Conservation (phyloP, 2,888 invertebrate genomes). For the Drosophila helvetica region DNA sequence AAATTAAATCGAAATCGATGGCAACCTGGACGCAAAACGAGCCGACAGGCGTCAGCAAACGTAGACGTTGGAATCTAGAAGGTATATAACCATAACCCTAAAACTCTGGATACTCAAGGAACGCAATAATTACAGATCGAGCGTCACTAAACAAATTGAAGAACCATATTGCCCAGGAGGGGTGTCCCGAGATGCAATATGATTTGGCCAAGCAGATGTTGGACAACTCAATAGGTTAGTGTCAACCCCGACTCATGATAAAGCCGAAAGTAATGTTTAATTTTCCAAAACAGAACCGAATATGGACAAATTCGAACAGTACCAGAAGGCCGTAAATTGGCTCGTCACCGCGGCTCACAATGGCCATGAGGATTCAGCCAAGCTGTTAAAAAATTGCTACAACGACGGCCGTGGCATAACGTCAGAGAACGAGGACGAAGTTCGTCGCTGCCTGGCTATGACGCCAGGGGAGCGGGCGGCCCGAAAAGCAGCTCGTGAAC, state of each 20-base stretch:
- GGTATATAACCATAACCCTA: conserved; percentile 57
- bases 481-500: conserved; percentile 92
- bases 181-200: conserved; percentile 95
- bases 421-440: conserved; percentile 89
- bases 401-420: conserved; percentile 91
- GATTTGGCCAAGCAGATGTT: conserved; percentile 93
- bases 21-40: conserved; percentile 83
- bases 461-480: conserved; percentile 94
- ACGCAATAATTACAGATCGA: conserved; percentile 74
- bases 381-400: conserved; percentile 86
- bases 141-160: conserved; percentile 84
- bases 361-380: conserved; percentile 94
- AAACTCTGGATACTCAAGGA: not conserved
- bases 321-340: conserved; percentile 94
- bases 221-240: conserved; percentile 90
- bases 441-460: conserved; percentile 91
- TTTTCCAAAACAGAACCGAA: conserved; percentile 68
- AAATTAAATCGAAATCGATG: conserved; percentile 62
- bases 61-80: conserved; percentile 84
- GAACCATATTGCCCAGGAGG: conserved; percentile 92
- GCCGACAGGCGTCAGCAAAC: conserved; percentile 77
- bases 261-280: not conserved
- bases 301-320: conserved; percentile 79
- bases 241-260: not conserved
- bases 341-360: conserved; percentile 96